Evolutionary conservation across 2,888 invertebrate genomes (phyloP).

Genomic region (Melipona bicolor): DNA sequence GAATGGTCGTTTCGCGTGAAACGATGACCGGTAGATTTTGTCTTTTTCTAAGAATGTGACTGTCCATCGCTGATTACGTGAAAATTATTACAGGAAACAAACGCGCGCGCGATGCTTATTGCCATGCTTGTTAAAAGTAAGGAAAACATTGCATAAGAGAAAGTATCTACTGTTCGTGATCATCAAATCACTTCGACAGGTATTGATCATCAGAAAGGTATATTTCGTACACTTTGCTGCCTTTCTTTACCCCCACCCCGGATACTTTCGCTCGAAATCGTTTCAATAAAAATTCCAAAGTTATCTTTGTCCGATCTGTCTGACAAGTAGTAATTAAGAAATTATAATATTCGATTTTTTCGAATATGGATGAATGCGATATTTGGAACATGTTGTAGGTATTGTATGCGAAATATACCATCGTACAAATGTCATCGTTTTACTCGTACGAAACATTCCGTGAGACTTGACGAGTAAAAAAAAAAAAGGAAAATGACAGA

Average conservation of each 20-base stretch:
- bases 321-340: too few species aligned
- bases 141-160: conserved; percentile 44
- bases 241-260: not conserved
- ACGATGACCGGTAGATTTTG: conserved; percentile 18
- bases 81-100: conserved; percentile 40
- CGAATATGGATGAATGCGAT: too few species aligned
- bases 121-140: conserved; percentile 29
- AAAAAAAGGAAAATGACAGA: conserved; percentile 23
- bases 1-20: conserved; percentile 30
- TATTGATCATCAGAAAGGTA: not conserved
- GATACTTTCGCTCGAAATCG: conserved; percentile 1
- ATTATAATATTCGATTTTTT: not conserved
- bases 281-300: not conserved
- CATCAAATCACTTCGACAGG: conserved; percentile 23
- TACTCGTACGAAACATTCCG: conserved; percentile 3
- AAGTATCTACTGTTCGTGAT: conserved; percentile 3
- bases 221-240: not conserved
- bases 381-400: not conserved
- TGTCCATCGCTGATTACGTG: conserved; percentile 47
- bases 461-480: not conserved
- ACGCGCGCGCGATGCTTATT: not conserved
- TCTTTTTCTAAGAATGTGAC: conserved; percentile 13
- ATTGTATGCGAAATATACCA: not conserved
- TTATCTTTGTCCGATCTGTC: not conserved
- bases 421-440: too few species aligned